Evolutionary conservation across 2,113 vertebrate genomes (phyloP).

Genomic region (Glareola pratincola): DNA sequence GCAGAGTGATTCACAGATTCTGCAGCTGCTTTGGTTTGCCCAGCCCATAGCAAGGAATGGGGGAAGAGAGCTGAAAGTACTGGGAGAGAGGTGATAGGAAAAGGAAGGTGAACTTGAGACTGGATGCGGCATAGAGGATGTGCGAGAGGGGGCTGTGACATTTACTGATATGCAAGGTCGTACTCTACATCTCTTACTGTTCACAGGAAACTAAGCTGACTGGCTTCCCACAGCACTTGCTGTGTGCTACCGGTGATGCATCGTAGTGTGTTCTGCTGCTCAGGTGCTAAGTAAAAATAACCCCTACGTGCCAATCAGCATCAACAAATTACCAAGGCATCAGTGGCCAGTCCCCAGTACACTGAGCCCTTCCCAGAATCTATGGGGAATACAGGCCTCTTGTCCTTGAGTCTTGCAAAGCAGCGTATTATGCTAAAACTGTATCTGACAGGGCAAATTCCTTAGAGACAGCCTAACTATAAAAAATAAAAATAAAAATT

Average conservation of each 20-base stretch:
- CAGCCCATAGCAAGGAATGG: background rate
- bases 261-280: background rate
- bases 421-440: background rate
- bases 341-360: background rate
- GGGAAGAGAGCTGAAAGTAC: background rate
- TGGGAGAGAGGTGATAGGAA: background rate
- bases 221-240: background rate
- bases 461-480: background rate
- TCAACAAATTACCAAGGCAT: background rate
- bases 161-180: background rate
- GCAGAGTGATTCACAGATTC: background rate
- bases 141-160: background rate
- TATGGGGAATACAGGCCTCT: background rate
- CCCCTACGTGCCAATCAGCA: fast-evolving
- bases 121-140: background rate
- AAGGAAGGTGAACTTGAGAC: background rate
- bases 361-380: background rate
- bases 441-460: background rate
- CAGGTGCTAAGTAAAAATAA: background rate
- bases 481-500: background rate
- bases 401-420: background rate
- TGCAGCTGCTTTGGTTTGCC: background rate
- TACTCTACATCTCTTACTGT: background rate
- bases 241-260: background rate
- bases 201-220: background rate